Base-by-base conservation (phyloP, 2,888 invertebrate species). In the Dicyrtomina minuta region DNA sequence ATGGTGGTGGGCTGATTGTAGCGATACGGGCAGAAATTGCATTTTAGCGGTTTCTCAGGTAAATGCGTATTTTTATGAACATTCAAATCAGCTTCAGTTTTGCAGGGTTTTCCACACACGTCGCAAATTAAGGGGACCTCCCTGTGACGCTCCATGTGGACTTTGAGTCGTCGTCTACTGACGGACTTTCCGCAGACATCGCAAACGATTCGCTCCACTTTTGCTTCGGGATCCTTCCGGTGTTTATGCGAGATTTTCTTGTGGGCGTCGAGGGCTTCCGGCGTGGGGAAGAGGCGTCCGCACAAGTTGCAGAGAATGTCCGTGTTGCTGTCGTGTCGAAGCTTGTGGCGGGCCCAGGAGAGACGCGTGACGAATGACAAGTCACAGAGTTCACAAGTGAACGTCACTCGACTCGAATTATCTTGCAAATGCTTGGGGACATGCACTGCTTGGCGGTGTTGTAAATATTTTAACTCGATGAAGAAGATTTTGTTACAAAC, bases 111-210 rank as follows among this genome's bases (percentile, higher is more conserved):
- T 5, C 51, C n/a, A 51, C 51, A 51, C 17, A 8, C 22, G 20
- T 20, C 51, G 4, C 20, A 51, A 3, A 51, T 46, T 4, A 46
- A 12, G 46, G 15, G 12, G 46, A 12, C 13, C 4, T 13, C 46
- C 4, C 4, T 13, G 39, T 58, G 58, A 33, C 58, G 33, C 39
- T 58, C 58, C 58, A 58, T 58, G 17, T 58, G 58, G 33, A 4
- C 17, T 39, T 17, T 5, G 1, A 58, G 39, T 1, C 39, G 33
- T n/a, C n/a, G 8, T n/a, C 33, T 39, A 6, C 27, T 33, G 12
- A 58, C 27, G 2, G n/a, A n/a, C 17, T 58, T 58, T 3, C 58
- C 58, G 20, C 58, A 58, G 2, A 58, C 15, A 8, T 55, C 55
- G 26, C 55, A 55, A 24, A 55, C 15, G 33, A 13, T 8, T 8